Evolutionary conservation across 53 echinoderm and acorn worm genomes (phyloP).

Genomic region (Antedon mediterranea): DNA sequence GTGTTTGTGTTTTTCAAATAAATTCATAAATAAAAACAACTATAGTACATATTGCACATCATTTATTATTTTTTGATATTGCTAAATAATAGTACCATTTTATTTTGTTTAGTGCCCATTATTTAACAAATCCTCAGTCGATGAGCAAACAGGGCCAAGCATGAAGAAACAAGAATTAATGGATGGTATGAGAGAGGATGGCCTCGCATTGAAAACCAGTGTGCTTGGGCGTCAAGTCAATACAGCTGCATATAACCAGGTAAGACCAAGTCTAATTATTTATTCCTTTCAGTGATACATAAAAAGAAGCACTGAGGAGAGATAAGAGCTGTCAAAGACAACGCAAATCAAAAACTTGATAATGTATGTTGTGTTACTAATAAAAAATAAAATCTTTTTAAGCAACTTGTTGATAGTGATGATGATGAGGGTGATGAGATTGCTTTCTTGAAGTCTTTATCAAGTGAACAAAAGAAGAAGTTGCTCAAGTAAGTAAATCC

Average conservation of each 20-base stretch:
- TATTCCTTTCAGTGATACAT: background rate
- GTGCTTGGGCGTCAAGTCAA: constrained; percentile 61
- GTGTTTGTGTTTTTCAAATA: too few species aligned
- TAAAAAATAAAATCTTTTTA: background rate
- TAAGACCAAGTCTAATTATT: constrained; percentile 19
- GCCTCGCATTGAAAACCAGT: constrained; percentile 68
- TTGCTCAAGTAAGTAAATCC: constrained; percentile 81
- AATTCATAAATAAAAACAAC: too few species aligned
- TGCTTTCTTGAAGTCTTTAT: constrained; percentile 70
- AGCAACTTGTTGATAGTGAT: constrained; percentile 68
- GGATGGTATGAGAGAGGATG: constrained; percentile 81
- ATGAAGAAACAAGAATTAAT: constrained; percentile 55
- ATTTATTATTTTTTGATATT: too few species aligned
- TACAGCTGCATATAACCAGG: constrained; percentile 26
- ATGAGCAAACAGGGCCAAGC: constrained; percentile 32
- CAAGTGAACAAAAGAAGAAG: constrained; percentile 93
- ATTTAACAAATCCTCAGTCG: constrained; percentile 41
- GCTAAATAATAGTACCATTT: too few species aligned
- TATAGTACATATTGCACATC: too few species aligned
- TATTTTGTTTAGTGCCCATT: constrained; percentile 48
- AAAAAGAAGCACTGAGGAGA: too few species aligned
- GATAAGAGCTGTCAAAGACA: too few species aligned
- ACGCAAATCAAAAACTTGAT: too few species aligned
- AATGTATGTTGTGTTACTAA: too few species aligned
- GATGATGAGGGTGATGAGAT: constrained; percentile 70